phyloP scores from a whole-genome alignment of 2,888 invertebrate genomes.

The Bellardia bayeri region DNA sequence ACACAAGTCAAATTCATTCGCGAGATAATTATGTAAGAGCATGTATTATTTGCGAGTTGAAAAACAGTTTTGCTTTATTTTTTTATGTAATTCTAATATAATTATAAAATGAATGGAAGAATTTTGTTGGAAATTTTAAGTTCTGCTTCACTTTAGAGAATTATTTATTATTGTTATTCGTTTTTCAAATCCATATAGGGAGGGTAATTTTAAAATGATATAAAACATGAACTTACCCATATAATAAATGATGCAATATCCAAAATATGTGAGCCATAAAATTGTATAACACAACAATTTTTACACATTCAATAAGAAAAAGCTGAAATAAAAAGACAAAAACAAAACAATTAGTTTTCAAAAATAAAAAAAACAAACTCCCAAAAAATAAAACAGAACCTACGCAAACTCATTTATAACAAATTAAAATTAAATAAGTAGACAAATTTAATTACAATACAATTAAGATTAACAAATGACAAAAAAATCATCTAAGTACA shows the following conservation, averaged over 20 bases:
- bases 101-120: too few species aligned
- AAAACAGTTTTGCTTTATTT: too few species aligned
- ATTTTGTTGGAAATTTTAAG: too few species aligned
- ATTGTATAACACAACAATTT: not conserved
- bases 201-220: not conserved
- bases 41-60: too few species aligned
- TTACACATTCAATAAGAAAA: not conserved
- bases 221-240: slow-evolving; percentile 21
- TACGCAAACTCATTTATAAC: slow-evolving; percentile 51
- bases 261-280: slow-evolving; percentile 1
- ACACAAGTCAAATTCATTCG: too few species aligned
- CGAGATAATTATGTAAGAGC: too few species aligned
- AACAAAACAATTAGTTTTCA: slow-evolving; percentile 4
- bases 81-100: too few species aligned
- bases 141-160: too few species aligned
- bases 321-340: not conserved
- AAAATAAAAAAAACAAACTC: slow-evolving; percentile 12
- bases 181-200: not conserved
- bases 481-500: not conserved
- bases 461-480: slow-evolving; percentile 48
- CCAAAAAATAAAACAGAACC: slow-evolving; percentile 42
- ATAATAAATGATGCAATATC: slow-evolving; percentile 8
- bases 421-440: slow-evolving; percentile 57
- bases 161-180: too few species aligned
- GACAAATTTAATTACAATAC: slow-evolving; percentile 40